A percentile compares a stretch with the other conserved stretches of the same genome.
phyloP scores from a whole-genome alignment of 2,888 invertebrate genomes.

The Netelia melanura region DNA sequence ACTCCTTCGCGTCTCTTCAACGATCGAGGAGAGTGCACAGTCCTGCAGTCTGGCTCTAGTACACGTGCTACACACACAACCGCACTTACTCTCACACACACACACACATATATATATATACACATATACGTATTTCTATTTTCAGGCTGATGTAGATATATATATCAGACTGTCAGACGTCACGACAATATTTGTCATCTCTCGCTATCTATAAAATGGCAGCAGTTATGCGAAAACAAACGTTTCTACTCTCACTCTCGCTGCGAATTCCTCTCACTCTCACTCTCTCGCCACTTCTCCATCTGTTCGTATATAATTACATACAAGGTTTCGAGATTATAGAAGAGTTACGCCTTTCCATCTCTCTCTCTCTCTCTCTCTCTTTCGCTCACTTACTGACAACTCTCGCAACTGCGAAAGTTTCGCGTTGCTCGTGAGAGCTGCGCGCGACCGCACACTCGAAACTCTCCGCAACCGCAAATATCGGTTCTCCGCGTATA shows the following conservation, averaged over 20 bases:
- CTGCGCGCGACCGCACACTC: constrained; percentile 36
- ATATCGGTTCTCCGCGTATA: constrained; percentile 20
- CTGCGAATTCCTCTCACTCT: constrained; percentile 22
- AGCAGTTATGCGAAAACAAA: constrained; percentile 55
- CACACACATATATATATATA: too few relatives aligned
- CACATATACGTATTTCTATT: background rate
- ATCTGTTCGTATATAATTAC: constrained; percentile 46
- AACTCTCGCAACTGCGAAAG: constrained; percentile 41
- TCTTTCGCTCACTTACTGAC: constrained; percentile 9
- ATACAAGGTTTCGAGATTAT: constrained; percentile 48
- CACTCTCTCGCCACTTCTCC: constrained; percentile 23
- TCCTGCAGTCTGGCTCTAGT: constrained; percentile 65
- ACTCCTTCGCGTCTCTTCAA: background rate
- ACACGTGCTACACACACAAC: constrained; percentile 51
- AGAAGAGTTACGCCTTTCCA: constrained; percentile 49
- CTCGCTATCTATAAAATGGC: constrained; percentile 42
- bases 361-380: constrained; percentile 42
- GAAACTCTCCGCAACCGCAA: constrained; percentile 54
- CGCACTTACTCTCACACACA: too few relatives aligned
- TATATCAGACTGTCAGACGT: constrained; percentile 48
- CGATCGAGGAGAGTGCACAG: constrained; percentile 24
- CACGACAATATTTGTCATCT: constrained; percentile 48
- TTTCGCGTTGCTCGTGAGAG: constrained; percentile 35
- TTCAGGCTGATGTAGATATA: background rate
- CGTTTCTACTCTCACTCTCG: constrained; percentile 44